Evolutionary conservation across 2,888 invertebrate species (phyloP), one percentile per base, ranked within the genome.

Genomic region (Timandra comae): DNA sequence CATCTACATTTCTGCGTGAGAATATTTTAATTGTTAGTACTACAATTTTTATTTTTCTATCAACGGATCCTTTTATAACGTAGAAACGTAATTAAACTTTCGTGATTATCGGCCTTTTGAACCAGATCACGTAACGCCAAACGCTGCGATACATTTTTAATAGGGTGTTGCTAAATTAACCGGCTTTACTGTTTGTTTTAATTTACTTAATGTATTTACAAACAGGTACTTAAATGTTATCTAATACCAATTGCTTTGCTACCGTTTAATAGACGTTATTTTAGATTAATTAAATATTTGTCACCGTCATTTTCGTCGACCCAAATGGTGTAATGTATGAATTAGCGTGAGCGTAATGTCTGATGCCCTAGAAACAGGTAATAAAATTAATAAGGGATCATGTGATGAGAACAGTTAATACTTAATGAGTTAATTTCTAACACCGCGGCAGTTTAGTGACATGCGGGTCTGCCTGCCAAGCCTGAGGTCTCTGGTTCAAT

Each of bases 81-180:
- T 33, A 36, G 30, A 43, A 41, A 43, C 30, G 27, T 33, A 31
- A 49, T 46, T 46, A 36, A 44, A 46, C 47, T 45, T 45, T 44
- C 46, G 39, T 29, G 37, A 43, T 40, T 38, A 46, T 38, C 35
- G 37, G 34, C 45, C 35, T 43, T 41, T 30, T 25, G 33, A 49
- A 31, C 38, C 41, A 30, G 44, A 50, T 52, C 52, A 52, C 49
- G 52, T 52, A 53, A 44, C 42, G 35, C 27, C 29, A 30, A 31
- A 38, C 35, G 25, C 34, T 22, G 38, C 41, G 40, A 46, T 45
- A 46, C 46, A 46, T 49, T 45, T 48, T 49, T 46, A 49, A 49
- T 43, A 37, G 45, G 48, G 42, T 49, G 45, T 42, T 46, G 36
- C 33, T 33, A 41, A 41, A 43, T 49, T 45, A 42, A 41, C 34